phyloP scores from a whole-genome alignment of 2,113 vertebrate species.

The Chloebia gouldiae region DNA sequence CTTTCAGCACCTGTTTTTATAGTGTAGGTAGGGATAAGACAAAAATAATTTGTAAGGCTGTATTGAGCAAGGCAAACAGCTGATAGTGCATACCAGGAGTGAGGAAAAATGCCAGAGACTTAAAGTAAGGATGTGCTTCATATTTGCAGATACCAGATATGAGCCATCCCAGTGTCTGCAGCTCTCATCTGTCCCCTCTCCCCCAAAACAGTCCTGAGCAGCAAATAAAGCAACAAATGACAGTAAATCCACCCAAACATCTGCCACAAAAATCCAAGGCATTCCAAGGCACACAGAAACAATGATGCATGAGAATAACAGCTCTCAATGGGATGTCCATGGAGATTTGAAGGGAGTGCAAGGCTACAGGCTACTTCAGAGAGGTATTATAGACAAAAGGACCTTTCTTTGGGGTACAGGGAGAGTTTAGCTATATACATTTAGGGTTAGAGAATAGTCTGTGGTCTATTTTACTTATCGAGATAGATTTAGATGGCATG shows the following conservation, averaged over 20 bases:
- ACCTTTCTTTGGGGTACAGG: not conserved
- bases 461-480: not conserved
- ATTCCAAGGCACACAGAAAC: rapidly evolving
- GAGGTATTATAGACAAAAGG: not conserved
- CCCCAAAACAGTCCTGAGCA: not conserved
- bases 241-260: not conserved
- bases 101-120: not conserved
- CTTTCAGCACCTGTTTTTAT: not conserved
- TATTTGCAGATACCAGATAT: rapidly evolving
- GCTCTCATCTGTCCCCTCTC: not conserved
- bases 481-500: not conserved
- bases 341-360: not conserved
- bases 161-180: rapidly evolving
- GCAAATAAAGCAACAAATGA: not conserved
- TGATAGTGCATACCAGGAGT: not conserved
- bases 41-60: not conserved
- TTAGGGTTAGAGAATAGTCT: not conserved
- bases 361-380: not conserved
- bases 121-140: not conserved
- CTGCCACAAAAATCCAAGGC: not conserved
- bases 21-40: not conserved
- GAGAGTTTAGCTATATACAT: not conserved
- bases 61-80: not conserved
- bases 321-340: not conserved
- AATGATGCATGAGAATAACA: not conserved